Conservation (phyloP, 1,140 invertebrate genomes). For the Coboldia fuscipes region DNA sequence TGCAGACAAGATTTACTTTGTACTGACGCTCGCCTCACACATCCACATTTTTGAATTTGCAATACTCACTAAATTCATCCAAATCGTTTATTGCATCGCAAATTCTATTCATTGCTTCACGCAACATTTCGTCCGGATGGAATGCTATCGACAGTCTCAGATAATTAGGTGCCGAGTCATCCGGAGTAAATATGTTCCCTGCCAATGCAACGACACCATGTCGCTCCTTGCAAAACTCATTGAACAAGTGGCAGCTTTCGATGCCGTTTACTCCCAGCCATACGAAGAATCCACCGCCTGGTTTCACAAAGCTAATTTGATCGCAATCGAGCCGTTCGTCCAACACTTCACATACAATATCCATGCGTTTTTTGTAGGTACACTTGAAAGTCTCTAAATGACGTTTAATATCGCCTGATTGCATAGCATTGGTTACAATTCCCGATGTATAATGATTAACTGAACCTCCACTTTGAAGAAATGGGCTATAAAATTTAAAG, state of each 20-base stretch:
- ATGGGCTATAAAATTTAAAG: slow-evolving; percentile 19
- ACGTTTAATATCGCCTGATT: slow-evolving; percentile 25
- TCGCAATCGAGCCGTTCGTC: slow-evolving; percentile 20
- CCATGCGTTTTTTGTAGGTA: slow-evolving; percentile 26
- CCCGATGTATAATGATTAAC: slow-evolving; percentile 37
- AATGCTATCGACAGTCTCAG: slow-evolving; percentile 27
- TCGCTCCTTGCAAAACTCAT: slow-evolving; percentile 9
- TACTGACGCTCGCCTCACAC: no score
- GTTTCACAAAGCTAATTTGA: slow-evolving; percentile 21
- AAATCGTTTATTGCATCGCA: slow-evolving; percentile 9
- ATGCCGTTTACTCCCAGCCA: slow-evolving; percentile 27
- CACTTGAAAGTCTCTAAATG: slow-evolving; percentile 23
- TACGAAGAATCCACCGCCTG: slow-evolving; percentile 33
- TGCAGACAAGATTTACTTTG: no score
- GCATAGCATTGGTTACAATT: slow-evolving; percentile 28
- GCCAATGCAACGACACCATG: slow-evolving; percentile 24
- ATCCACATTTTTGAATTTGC: no score
- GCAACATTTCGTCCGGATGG: slow-evolving; percentile 13
- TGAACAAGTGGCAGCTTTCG: slow-evolving; percentile 10
- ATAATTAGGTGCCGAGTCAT: slow-evolving; percentile 17
- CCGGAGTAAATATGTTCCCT: slow-evolving; percentile 23
- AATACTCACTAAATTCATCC: no score
- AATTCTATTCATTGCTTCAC: slow-evolving; percentile 8
- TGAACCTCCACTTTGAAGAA: slow-evolving; percentile 31
- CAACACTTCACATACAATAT: slow-evolving; percentile 19